Conservation (phyloP, 1,140 invertebrate species). For the Diachasmimorpha longicaudata region DNA sequence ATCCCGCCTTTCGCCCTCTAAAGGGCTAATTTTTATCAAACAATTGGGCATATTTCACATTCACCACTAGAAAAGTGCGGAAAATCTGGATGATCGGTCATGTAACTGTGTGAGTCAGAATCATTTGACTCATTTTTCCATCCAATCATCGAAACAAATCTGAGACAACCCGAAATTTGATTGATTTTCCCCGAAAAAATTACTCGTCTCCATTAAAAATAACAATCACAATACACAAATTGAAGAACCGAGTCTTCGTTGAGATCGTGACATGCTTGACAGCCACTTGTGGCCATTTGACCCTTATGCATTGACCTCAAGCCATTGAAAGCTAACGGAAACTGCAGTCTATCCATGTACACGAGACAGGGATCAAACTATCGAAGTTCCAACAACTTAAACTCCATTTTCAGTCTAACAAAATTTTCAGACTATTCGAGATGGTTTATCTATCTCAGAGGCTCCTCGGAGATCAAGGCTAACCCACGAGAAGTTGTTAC, state of each 20-base stretch:
- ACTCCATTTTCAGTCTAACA: not conserved
- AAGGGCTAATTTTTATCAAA: no score
- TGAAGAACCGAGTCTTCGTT: not conserved
- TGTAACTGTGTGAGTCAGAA: no score
- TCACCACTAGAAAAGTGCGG: no score
- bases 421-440: not conserved
- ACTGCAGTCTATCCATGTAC: not conserved
- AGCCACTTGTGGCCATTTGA: conserved; percentile 47
- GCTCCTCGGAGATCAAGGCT: not conserved
- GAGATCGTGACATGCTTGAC: conserved; percentile 28
- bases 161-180: no score
- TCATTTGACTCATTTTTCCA: no score
- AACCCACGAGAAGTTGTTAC: not conserved
- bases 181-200: no score
- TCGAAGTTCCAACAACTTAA: not conserved
- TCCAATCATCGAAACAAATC: no score
- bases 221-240: not conserved
- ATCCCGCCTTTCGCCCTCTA: no score
- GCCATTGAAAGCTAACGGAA: not conserved
- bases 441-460: not conserved
- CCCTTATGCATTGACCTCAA: conserved; percentile 37
- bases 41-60: no score
- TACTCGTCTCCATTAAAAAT: no score
- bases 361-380: not conserved
- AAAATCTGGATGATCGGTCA: no score